phyloP scores from a whole-genome alignment of 2,113 vertebrate species.

The Perca flavescens region DNA sequence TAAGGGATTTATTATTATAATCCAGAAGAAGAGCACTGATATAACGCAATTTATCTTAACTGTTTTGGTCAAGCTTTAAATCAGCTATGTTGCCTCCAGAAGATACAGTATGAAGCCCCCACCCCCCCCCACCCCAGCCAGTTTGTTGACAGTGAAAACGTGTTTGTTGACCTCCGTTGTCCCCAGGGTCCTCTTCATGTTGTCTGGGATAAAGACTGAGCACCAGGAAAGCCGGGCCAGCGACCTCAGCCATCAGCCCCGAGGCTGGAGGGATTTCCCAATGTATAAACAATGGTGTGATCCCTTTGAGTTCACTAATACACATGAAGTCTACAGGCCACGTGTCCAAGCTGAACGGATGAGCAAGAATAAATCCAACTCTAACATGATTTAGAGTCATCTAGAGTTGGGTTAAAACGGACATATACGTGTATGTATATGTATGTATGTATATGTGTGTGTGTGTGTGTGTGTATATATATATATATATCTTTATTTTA shows the following conservation, averaged over 20 bases:
- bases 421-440: too few relatives aligned
- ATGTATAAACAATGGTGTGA: conserved; percentile 14
- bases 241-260: conserved; percentile 19
- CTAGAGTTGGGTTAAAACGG: not conserved
- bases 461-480: too few relatives aligned
- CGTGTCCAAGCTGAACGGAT: not conserved
- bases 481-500: too few relatives aligned
- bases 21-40: not conserved
- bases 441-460: too few relatives aligned
- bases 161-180: conserved; percentile 29
- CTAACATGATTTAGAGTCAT: not conserved
- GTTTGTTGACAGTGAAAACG: conserved; percentile 50
- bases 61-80: not conserved
- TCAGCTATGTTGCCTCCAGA: not conserved
- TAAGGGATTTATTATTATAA: not conserved
- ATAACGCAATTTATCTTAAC: not conserved
- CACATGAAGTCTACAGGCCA: conserved; percentile 14
- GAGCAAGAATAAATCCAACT: not conserved
- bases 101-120: not conserved
- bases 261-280: conserved; percentile 46
- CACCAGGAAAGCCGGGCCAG: not conserved
- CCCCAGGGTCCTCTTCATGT: conserved; percentile 1
- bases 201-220: conserved; percentile 37
- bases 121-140: not conserved
- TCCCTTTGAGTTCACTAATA: not conserved